Percentiles rank a stretch among this genome's conserved stretches.
These are phyloP conservation scores for Acanthurus lineatus DNA, from an alignment of 2,797 vertebrate genomes.

Conservation along the genomic window DNA sequence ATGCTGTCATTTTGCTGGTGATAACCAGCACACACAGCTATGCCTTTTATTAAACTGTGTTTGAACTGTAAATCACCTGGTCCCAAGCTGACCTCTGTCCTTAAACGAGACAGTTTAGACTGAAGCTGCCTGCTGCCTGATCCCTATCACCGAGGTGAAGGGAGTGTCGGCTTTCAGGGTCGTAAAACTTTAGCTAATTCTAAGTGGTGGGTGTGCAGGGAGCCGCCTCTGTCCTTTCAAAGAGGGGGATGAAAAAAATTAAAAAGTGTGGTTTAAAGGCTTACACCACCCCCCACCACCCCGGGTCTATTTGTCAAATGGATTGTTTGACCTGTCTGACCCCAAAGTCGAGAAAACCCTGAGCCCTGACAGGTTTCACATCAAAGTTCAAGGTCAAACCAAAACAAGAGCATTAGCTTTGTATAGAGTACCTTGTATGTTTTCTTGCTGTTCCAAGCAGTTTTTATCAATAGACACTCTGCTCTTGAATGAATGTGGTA, in stretches of 20 bases:
- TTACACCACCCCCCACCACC: slow-evolving; percentile 4
- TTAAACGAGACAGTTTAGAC: slow-evolving; percentile 15
- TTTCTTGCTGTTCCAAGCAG: background rate
- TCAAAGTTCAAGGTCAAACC: slow-evolving; percentile 66
- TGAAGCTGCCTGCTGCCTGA: slow-evolving; percentile 28
- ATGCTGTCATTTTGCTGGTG: background rate
- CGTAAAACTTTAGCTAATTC: slow-evolving; percentile 51
- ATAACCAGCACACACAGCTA: background rate
- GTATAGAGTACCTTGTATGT: background rate
- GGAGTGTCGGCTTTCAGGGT: slow-evolving; percentile 51
- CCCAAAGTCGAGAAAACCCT: slow-evolving; percentile 14
- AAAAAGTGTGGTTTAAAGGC: slow-evolving; percentile 23
- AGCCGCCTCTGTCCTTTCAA: slow-evolving; percentile 49
- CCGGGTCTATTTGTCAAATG: slow-evolving; percentile 53
- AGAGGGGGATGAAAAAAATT: slow-evolving; percentile 22
- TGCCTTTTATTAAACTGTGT: background rate
- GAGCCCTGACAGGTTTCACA: slow-evolving; percentile 43
- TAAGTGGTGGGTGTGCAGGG: slow-evolving; percentile 34
- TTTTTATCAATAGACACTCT: background rate
- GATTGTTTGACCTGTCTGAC: slow-evolving; percentile 66
- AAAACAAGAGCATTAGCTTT: slow-evolving; percentile 25
- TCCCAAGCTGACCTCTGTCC: slow-evolving; percentile 15
- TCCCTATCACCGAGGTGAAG: slow-evolving; percentile 35
- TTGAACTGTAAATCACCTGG: slow-evolving; percentile 43
- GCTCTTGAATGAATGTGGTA: too few relatives aligned